Percentiles rank a stretch among this genome's conserved stretches.
phyloP scores from a whole-genome alignment of 2,113 vertebrate species.

The Hirundichthys speculiger region DNA sequence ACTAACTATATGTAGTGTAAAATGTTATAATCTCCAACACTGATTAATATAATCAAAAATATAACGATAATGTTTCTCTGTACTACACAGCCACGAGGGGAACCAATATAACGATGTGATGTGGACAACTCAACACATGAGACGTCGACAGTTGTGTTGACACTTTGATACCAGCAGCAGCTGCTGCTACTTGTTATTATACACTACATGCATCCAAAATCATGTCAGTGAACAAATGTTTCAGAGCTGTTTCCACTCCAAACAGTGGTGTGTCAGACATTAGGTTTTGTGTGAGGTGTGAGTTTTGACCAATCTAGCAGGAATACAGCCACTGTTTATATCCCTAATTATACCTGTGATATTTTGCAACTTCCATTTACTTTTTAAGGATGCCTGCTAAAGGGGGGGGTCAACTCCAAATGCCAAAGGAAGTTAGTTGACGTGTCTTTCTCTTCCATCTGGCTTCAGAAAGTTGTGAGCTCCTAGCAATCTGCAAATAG shows the following conservation, averaged over 20 bases:
- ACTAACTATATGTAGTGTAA: not conserved
- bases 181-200: conserved; percentile 7
- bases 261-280: not conserved
- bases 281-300: not conserved
- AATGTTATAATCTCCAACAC: not conserved
- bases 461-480: conserved; percentile 14
- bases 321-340: too few species aligned
- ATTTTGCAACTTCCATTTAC: not conserved
- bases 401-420: not conserved
- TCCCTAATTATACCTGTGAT: too few species aligned
- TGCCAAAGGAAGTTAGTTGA: not conserved
- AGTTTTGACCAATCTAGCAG: too few species aligned
- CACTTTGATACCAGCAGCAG: conserved; percentile 21
- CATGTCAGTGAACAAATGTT: not conserved
- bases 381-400: conserved; percentile 4
- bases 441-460: not conserved
- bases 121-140: not conserved
- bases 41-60: not conserved
- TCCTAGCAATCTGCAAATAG: conserved; percentile 26
- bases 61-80: not conserved
- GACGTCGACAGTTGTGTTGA: not conserved
- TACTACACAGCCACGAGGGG: not conserved
- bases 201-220: not conserved
- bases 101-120: not conserved
- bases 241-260: not conserved